Evolutionary conservation across 2,888 invertebrate species (phyloP).

Genomic region (Deroplatys truncata): DNA sequence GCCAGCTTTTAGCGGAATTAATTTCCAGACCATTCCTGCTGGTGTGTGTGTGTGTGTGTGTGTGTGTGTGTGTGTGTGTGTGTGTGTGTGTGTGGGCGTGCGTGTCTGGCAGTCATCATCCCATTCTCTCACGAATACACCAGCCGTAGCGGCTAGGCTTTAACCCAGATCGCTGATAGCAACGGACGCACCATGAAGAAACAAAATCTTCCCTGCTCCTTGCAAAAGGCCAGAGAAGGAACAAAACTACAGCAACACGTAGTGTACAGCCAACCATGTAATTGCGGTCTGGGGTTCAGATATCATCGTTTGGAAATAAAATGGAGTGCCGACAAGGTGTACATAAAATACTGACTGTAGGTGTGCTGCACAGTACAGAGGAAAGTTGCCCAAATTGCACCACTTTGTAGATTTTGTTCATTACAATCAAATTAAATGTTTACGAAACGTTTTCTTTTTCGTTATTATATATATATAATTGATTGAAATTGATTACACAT

Average conservation of each 20-base stretch:
- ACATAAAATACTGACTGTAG: too few relatives aligned
- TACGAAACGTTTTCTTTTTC: too few relatives aligned
- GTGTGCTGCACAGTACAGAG: too few relatives aligned
- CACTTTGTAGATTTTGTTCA: too few relatives aligned
- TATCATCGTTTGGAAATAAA: not conserved
- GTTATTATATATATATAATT: too few relatives aligned
- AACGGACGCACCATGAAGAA: not conserved
- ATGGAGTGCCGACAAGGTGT: not conserved
- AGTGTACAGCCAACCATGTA: not conserved
- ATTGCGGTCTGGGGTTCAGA: not conserved
- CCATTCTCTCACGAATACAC: not conserved
- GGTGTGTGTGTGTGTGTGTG: not conserved
- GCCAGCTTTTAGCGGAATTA: slow-evolving; percentile 15
- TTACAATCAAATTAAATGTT: too few relatives aligned
- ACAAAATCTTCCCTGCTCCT: not conserved
- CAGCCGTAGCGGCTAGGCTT: not conserved
- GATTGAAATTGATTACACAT: too few relatives aligned
- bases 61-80: not conserved
- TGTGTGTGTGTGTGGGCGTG: not conserved
- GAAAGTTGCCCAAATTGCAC: too few relatives aligned
- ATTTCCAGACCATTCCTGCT: not conserved
- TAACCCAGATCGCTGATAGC: not conserved
- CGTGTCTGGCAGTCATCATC: slow-evolving; percentile 7
- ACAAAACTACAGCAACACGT: not conserved
- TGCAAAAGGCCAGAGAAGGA: not conserved